Conservation (phyloP, 1,140 invertebrate species). For the Lordiphosa stackelbergi region DNA sequence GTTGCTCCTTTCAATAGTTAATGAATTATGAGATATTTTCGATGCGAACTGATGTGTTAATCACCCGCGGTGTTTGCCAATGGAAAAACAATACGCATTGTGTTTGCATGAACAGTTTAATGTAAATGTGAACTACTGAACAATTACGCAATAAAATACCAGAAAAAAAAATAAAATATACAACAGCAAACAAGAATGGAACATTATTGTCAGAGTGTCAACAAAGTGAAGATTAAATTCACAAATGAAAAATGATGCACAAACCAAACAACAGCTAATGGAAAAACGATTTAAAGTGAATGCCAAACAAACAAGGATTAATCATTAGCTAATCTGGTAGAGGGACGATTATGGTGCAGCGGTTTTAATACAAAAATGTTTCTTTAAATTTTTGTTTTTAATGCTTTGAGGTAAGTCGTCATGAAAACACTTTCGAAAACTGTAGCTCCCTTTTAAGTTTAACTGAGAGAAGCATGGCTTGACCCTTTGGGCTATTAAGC, state of each 20-base stretch:
- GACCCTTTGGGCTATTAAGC: too few relatives aligned
- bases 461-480: too few relatives aligned
- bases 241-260: conserved; percentile 27
- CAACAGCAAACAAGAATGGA: conserved; percentile 5
- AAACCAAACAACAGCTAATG: not conserved
- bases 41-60: conserved; percentile 12
- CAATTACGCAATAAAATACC: conserved; percentile 36
- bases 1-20: conserved; percentile 58
- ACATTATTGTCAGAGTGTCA: conserved; percentile 4
- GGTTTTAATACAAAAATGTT: too few relatives aligned
- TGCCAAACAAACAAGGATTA: too few relatives aligned
- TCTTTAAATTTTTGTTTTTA: too few relatives aligned
- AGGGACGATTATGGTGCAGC: too few relatives aligned
- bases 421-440: too few relatives aligned
- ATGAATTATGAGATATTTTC: conserved; percentile 49
- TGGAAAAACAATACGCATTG: conserved; percentile 18
- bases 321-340: too few relatives aligned
- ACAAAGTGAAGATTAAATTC: conserved; percentile 24
- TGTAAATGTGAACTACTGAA: conserved; percentile 37
- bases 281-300: too few relatives aligned
- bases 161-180: conserved; percentile 12
- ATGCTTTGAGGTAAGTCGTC: too few relatives aligned
- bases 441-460: too few relatives aligned
- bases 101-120: conserved; percentile 31
- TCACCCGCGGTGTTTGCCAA: not conserved